A percentile compares a stretch with the other conserved stretches of the same genome.
Conservation (phyloP, 2,113 vertebrate genomes). For the Benitochromis conjunctus region DNA sequence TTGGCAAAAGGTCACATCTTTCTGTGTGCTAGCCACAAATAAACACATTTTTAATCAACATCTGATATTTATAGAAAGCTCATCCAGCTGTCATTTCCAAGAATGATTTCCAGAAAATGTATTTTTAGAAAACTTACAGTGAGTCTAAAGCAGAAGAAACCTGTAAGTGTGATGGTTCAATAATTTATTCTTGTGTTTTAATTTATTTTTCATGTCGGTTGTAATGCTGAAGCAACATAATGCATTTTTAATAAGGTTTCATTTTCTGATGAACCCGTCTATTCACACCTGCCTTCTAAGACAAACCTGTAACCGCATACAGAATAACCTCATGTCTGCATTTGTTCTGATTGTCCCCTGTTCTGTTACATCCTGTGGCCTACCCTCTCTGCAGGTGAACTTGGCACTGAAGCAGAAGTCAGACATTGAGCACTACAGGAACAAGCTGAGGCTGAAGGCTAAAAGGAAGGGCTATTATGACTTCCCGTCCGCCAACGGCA, state of each 20-base stretch:
- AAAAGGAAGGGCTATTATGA: conserved; percentile 97
- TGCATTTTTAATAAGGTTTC: background rate
- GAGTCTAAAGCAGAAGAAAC: background rate
- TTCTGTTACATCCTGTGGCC: background rate
- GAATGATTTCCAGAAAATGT: background rate
- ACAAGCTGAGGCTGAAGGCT: conserved; percentile 95
- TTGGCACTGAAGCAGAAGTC: conserved; percentile 97
- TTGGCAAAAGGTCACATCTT: background rate
- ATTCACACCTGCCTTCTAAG: background rate
- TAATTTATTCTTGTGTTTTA: background rate
- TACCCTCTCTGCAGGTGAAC: conserved; percentile 79
- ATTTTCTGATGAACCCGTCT: background rate
- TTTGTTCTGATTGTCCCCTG: background rate
- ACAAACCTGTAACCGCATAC: background rate
- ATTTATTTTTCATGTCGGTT: background rate
- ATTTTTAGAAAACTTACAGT: background rate
- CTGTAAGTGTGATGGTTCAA: background rate
- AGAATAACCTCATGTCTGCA: background rate
- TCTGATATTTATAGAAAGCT: background rate
- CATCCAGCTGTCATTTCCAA: background rate
- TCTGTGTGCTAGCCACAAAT: background rate
- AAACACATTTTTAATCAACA: background rate
- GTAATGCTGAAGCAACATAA: background rate
- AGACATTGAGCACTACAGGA: conserved; percentile 97
- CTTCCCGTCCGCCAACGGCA: conserved; percentile 82